These are phyloP conservation scores for Lytechinus pictus DNA, from an alignment of 35 echinoderm and acorn worm genomes.

Conservation along the genomic window DNA sequence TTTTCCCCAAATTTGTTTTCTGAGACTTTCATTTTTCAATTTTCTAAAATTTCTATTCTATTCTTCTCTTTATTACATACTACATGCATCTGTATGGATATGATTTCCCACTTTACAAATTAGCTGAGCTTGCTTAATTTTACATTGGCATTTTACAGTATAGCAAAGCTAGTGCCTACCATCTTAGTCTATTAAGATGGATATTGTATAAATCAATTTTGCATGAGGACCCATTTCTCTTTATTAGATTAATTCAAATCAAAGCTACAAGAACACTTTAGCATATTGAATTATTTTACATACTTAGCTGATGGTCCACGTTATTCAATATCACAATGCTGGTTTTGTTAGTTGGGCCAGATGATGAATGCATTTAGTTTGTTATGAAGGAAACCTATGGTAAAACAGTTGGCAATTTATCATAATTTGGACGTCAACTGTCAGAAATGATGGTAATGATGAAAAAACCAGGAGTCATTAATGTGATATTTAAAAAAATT, in stretches of 20 bases:
- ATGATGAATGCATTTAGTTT: not conserved
- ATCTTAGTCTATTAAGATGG: no score
- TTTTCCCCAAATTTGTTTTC: no score
- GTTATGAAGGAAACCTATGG: not conserved
- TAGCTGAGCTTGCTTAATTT: not conserved
- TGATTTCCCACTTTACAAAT: not conserved
- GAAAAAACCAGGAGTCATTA: not conserved
- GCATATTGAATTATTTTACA: not conserved
- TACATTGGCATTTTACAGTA: no score
- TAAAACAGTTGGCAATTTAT: not conserved
- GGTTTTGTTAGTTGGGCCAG: not conserved
- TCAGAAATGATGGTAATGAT: not conserved
- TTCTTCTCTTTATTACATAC: no score
- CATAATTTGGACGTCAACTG: not conserved
- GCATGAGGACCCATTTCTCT: not conserved
- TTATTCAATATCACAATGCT: no score
- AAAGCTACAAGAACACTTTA: not conserved
- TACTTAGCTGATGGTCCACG: no score
- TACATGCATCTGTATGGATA: no score
- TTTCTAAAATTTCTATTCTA: no score
- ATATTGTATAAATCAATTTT: not conserved
- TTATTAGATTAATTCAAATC: not conserved
- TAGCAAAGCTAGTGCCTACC: no score
- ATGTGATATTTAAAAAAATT: not conserved
- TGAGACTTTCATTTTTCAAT: no score